phyloP scores from a whole-genome alignment of 2,888 invertebrate species.

The Tiliacea aurago region DNA sequence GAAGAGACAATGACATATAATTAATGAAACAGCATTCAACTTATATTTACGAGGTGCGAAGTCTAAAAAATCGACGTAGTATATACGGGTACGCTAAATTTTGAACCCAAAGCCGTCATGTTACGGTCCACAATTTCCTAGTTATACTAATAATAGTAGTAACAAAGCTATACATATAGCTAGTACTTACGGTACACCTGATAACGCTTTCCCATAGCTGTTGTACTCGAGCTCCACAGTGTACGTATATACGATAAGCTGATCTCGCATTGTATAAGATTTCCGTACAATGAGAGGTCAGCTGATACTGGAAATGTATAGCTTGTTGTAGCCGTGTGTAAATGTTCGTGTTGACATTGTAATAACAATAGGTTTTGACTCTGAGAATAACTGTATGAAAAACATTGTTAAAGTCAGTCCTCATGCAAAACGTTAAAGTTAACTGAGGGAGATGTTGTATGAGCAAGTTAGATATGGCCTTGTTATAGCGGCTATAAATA shows the following conservation, averaged over 20 bases:
- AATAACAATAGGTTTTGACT: constrained; percentile 39
- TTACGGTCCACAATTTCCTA: constrained; percentile 36
- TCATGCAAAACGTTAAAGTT: not conserved
- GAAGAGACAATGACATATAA: constrained; percentile 1
- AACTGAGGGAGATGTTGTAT: not conserved
- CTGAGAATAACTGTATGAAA: constrained; percentile 10
- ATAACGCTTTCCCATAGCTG: constrained; percentile 24
- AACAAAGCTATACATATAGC: not conserved
- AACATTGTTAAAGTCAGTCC: not conserved
- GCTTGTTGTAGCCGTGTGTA: too few relatives aligned
- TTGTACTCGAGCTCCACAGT: constrained; percentile 18
- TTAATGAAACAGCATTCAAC: constrained; percentile 10
- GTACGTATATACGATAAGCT: too few relatives aligned
- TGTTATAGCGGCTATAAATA: not conserved
- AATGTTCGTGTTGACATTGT: constrained; percentile 43
- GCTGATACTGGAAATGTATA: too few relatives aligned
- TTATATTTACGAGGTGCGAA: constrained; percentile 31
- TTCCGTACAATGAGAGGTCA: too few relatives aligned
- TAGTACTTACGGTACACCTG: constrained; percentile 6
- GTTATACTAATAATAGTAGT: not conserved
- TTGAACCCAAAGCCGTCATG: constrained; percentile 45
- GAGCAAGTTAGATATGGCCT: not conserved
- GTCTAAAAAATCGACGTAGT: constrained; percentile 36
- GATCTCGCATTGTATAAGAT: too few relatives aligned
- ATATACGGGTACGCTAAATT: constrained; percentile 47